Base-by-base conservation (phyloP, 2,797 vertebrate species). In the Tarsius wallacei region DNA sequence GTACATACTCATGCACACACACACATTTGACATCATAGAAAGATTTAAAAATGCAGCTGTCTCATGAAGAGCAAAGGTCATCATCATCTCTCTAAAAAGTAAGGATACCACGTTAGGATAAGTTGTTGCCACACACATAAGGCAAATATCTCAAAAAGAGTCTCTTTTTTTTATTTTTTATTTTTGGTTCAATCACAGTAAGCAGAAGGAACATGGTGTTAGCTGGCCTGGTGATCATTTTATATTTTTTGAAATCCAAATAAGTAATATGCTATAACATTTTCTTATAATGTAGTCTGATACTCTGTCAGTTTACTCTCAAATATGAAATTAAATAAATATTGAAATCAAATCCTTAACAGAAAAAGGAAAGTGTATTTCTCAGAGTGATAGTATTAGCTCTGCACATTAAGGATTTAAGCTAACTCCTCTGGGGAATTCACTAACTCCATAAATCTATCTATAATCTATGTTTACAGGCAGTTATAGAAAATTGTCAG, bases 261-360 rank as follows among this genome's bases (percentile, higher is more conserved):
- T 90, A 96, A 95, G 68, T 26, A 93, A 86, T 61, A 80, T 49
- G 16, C 21, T 57, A 26, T 68, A 87, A 87, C 26, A 77, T 88
- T 64, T 87, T 78, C 51, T 92, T 93, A 26, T 47, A 80, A 71
- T 51, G 0, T 59, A 83, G 33, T 10, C 26, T 90, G 53, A 42
- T 49, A 55, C 7, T 74, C 55, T 96, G 53, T 91, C 70, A 86
- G n/a, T 78, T 93, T 94, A 76, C 16, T 80, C 24, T 95, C 59
- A 81, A 24, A 74, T 87, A 87, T 64, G 31, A 96, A 76, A 77
- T 0, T 74, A 24, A 95, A 82, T 97, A 73, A 97, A 92, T 95
- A 95, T 26, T 94, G 47, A 96, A 93, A 91, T 81, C 14, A 42
- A 73, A 92, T 19, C 19, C 53, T 86, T 81, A 64, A 85, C 61